Percentiles rank a stretch among this genome's conserved stretches.
Conservation (phyloP, 2,888 invertebrate genomes). For the Ectemnius lituratus region DNA sequence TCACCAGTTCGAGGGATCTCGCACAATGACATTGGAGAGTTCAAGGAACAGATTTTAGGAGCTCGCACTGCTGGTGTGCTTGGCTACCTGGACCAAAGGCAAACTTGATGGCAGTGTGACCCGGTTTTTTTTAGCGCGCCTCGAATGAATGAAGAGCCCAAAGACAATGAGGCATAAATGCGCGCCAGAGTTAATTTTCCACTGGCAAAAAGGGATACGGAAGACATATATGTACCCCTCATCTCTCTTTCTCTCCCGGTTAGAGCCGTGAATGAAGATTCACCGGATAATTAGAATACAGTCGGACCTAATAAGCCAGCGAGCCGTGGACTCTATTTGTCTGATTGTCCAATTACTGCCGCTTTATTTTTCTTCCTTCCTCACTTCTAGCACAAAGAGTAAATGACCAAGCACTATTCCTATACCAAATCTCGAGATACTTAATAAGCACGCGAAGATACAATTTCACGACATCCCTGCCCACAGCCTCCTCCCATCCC, state of each 20-base stretch:
- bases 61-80: not conserved
- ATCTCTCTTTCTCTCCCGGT: not conserved
- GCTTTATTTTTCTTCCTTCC: no score
- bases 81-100: not conserved
- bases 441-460: no score
- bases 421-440: no score
- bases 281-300: not conserved
- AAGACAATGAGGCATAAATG: conserved; percentile 31
- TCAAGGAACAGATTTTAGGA: not conserved
- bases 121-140: conserved; percentile 28
- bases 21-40: conserved; percentile 16
- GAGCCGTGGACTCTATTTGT: not conserved
- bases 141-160: not conserved
- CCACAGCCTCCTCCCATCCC: no score
- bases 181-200: conserved; percentile 10
- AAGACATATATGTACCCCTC: no score
- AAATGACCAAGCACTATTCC: no score
- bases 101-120: conserved; percentile 23
- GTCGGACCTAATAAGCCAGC: conserved; percentile 3
- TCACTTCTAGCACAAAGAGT: no score
- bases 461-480: no score
- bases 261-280: not conserved
- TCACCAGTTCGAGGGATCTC: not conserved
- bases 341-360: no score
- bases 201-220: conserved; percentile 5